Evolutionary conservation across 2,888 invertebrate genomes (phyloP).

Genomic region (Ceraclea dissimilis): DNA sequence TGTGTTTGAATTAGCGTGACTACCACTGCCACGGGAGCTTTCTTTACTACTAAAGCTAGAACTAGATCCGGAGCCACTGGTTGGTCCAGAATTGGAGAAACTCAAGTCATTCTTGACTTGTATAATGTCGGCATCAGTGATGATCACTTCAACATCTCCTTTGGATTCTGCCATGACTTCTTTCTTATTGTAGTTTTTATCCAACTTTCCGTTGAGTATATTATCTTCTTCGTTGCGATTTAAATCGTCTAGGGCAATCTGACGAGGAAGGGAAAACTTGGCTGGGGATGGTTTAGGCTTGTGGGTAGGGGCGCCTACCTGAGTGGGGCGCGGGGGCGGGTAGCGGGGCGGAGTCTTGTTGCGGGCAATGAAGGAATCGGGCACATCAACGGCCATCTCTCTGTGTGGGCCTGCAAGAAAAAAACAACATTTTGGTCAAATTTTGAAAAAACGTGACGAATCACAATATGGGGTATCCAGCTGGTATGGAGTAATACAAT

Average conservation of each 20-base stretch:
- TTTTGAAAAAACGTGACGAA: too few relatives aligned
- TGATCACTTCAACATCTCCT: conserved; percentile 29
- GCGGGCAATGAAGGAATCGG: conserved; percentile 85
- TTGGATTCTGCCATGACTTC: conserved; percentile 36
- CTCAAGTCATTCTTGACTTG: conserved; percentile 27
- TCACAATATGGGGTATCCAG: too few relatives aligned
- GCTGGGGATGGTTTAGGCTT: conserved; percentile 12
- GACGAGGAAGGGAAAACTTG: conserved; percentile 27
- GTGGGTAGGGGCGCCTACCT: conserved; percentile 40
- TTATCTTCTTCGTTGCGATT: conserved; percentile 45
- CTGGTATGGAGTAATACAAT: too few relatives aligned
- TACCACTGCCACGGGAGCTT: conserved; percentile 39
- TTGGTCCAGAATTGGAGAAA: conserved; percentile 41
- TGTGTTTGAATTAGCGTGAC: conserved; percentile 43
- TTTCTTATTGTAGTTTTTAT: conserved; percentile 39
- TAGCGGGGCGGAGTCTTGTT: conserved; percentile 89
- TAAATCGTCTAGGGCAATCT: conserved; percentile 35
- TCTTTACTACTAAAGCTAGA: conserved; percentile 42
- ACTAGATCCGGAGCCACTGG: conserved; percentile 41
- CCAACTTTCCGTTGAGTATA: conserved; percentile 38
- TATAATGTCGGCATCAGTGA: conserved; percentile 15
- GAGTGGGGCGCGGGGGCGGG: conserved; percentile 71
- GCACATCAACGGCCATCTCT: conserved; percentile 98
- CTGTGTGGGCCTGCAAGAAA: conserved; percentile 71
- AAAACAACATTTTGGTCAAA: not conserved